These are phyloP conservation scores for Datnioides undecimradiatus DNA, from an alignment of 2,113 vertebrate genomes.

Conservation along the genomic window DNA sequence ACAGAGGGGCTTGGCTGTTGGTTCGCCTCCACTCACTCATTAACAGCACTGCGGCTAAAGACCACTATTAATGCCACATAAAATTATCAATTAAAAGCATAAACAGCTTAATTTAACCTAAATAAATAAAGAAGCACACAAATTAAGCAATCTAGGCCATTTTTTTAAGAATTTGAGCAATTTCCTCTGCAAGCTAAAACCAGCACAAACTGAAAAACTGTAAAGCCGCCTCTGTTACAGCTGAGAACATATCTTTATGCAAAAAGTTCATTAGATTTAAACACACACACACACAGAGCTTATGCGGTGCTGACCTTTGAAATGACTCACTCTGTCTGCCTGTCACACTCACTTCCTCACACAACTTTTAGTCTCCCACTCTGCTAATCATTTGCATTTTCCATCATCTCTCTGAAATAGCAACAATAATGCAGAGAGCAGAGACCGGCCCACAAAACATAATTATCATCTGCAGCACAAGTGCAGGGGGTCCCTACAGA, in stretches of 20 bases:
- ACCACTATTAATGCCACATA: background rate
- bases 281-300: conserved; percentile 50
- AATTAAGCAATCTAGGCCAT: conserved; percentile 1
- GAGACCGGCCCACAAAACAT: conserved; percentile 39
- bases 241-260: conserved; percentile 43
- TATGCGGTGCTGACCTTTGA: conserved; percentile 59
- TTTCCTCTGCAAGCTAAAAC: background rate
- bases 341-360: conserved; percentile 57
- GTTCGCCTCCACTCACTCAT: background rate
- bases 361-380: conserved; percentile 52
- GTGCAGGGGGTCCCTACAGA: conserved; percentile 22
- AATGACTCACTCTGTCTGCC: conserved; percentile 51
- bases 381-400: conserved; percentile 67
- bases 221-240: background rate
- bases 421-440: conserved; percentile 45
- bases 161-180: background rate
- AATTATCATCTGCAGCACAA: conserved; percentile 42
- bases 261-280: conserved; percentile 47
- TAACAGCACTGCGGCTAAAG: conserved; percentile 6
- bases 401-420: conserved; percentile 55
- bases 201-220: background rate
- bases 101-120: background rate
- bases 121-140: background rate
- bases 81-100: conserved; percentile 12
- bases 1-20: background rate